A percentile compares a stretch with the other conserved stretches of the same genome.
Evolutionary conservation across 2,888 invertebrate species (phyloP).

Genomic region (Eurytoma adleriae): DNA sequence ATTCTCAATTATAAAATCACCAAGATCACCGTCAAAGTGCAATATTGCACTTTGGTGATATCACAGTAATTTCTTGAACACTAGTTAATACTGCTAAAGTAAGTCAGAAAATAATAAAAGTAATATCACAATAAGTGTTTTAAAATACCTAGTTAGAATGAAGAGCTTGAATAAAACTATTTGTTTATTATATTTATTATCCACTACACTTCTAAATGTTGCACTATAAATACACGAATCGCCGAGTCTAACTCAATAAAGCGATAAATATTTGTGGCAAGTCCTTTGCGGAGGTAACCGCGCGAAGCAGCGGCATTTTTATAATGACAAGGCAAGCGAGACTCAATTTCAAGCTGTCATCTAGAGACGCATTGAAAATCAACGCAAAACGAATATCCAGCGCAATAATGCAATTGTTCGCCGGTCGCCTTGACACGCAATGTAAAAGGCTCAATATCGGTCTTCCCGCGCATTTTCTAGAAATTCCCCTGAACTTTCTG

Average conservation of each 20-base stretch:
- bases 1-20: too few species aligned
- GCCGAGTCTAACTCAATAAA: not conserved
- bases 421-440: slow-evolving; percentile 44
- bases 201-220: not conserved
- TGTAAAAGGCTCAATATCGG: slow-evolving; percentile 35
- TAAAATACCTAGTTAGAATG: too few species aligned
- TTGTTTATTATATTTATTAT: too few species aligned
- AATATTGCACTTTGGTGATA: slow-evolving; percentile 42
- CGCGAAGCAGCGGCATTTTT: slow-evolving; percentile 10
- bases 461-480: slow-evolving; percentile 4
- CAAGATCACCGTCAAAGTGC: too few species aligned
- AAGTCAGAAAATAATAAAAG: too few species aligned
- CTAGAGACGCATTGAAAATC: slow-evolving; percentile 39
- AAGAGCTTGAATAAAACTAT: too few species aligned
- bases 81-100: too few species aligned
- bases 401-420: slow-evolving; percentile 51
- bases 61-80: slow-evolving; percentile 30
- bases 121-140: too few species aligned
- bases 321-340: slow-evolving; percentile 15
- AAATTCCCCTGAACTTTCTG: slow-evolving; percentile 45
- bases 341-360: slow-evolving; percentile 49
- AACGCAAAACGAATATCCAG: slow-evolving; percentile 32
- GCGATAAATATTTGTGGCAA: slow-evolving; percentile 20
- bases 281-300: slow-evolving; percentile 1
- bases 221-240: not conserved